Evolutionary conservation across 2,888 invertebrate genomes (phyloP).

Genomic region (Crepidodera aurea): DNA sequence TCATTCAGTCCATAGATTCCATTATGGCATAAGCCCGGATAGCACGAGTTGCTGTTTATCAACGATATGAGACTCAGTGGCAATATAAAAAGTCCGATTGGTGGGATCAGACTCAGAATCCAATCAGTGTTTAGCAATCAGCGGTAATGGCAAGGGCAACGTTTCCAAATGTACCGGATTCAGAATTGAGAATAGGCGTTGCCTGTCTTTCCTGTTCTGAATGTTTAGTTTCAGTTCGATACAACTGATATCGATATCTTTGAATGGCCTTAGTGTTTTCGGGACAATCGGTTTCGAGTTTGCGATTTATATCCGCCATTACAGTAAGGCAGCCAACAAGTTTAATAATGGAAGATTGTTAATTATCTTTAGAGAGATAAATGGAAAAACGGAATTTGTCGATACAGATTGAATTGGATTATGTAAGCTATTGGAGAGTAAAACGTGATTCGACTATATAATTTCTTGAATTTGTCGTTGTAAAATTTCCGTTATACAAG

Average conservation of each 20-base stretch:
- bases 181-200: conserved; percentile 23
- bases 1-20: conserved; percentile 27
- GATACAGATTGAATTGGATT: background rate
- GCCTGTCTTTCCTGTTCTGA: conserved; percentile 13
- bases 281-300: conserved; percentile 14
- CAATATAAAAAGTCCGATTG: conserved; percentile 53
- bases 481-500: too few relatives aligned
- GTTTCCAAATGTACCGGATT: conserved; percentile 49
- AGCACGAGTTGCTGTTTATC: conserved; percentile 47
- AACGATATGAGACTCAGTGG: conserved; percentile 49
- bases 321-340: conserved; percentile 4
- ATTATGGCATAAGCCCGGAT: conserved; percentile 27
- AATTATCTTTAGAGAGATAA: background rate
- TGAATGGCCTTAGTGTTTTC: conserved; percentile 21
- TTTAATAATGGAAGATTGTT: background rate
- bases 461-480: too few relatives aligned
- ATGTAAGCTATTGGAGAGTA: too few relatives aligned
- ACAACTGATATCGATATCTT: conserved; percentile 27
- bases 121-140: conserved; percentile 60
- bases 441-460: too few relatives aligned
- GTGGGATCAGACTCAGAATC: conserved; percentile 57
- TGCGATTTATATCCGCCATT: conserved; percentile 16
- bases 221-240: conserved; percentile 12
- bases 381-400: background rate
- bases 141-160: conserved; percentile 57